These are phyloP conservation scores for Leucozona laternaria DNA, from an alignment of 2,888 invertebrate species.

Conservation along the genomic window DNA sequence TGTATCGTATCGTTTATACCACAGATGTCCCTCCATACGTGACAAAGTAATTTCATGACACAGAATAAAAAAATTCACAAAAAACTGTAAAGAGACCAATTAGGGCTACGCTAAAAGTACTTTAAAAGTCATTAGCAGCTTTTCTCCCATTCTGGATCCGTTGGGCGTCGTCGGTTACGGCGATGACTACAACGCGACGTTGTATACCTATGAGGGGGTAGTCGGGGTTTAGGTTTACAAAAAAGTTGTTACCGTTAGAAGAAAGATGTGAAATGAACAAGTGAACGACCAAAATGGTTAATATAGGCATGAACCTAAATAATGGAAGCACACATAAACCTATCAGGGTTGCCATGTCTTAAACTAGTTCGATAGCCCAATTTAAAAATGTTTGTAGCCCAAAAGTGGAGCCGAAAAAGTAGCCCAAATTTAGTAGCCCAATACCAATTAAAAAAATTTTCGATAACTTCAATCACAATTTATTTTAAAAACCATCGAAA, in stretches of 20 bases:
- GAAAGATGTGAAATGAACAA: conserved; percentile 32
- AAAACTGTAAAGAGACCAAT: conserved; percentile 69
- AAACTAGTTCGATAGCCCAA: no score
- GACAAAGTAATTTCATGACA: conserved; percentile 69
- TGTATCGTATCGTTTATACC: conserved; percentile 57
- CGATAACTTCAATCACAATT: no score
- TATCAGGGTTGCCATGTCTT: no score
- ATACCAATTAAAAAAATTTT: no score
- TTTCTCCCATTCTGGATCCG: conserved; percentile 72
- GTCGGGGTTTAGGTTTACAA: no score
- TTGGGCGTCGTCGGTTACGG: background rate
- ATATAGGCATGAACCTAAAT: conserved; percentile 54
- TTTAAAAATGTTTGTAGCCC: no score
- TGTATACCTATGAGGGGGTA: background rate
- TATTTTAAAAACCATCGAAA: no score
- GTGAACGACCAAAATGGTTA: conserved; percentile 47
- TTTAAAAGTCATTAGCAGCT: conserved; percentile 82
- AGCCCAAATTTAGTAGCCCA: no score
- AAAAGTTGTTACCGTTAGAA: conserved; percentile 42
- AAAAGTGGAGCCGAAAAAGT: no score
- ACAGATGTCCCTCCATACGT: conserved; percentile 65
- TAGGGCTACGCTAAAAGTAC: conserved; percentile 75
- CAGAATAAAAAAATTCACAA: conserved; percentile 47
- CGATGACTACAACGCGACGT: background rate
- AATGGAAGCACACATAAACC: conserved; percentile 32